Percentiles rank a stretch among this genome's conserved stretches.
These are phyloP conservation scores for Salmo trutta DNA, from an alignment of 2,797 vertebrate species.

Conservation along the genomic window DNA sequence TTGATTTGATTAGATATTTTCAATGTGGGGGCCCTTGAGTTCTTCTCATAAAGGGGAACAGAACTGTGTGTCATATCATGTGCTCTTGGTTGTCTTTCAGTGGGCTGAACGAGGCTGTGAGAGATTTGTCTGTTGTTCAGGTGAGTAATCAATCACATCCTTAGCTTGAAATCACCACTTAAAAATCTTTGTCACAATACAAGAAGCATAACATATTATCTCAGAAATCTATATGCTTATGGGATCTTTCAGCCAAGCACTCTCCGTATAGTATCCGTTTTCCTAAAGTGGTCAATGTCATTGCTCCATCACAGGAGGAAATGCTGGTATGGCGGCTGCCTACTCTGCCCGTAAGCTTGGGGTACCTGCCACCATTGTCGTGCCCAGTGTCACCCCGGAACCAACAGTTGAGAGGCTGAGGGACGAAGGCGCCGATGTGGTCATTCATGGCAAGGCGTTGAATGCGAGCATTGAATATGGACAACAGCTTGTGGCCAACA, in stretches of 20 bases:
- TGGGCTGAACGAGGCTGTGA: slow-evolving; percentile 75
- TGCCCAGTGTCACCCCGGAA: slow-evolving; percentile 76
- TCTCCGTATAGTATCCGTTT: background rate
- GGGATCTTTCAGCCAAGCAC: background rate
- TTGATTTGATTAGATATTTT: too few relatives aligned
- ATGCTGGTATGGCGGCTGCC: slow-evolving; percentile 84
- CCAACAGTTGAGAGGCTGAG: slow-evolving; percentile 74
- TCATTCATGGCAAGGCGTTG: slow-evolving; percentile 83
- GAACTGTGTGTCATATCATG: background rate
- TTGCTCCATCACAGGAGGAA: slow-evolving; percentile 77
- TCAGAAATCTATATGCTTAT: background rate
- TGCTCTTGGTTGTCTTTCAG: slow-evolving; percentile 54
- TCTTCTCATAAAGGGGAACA: background rate
- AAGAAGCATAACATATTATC: background rate
- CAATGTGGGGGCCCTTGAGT: background rate
- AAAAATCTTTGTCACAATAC: too few relatives aligned
- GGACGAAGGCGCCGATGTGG: slow-evolving; percentile 79
- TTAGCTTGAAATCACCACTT: too few relatives aligned
- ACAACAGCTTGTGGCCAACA: slow-evolving; percentile 71
- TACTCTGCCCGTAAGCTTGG: slow-evolving; percentile 80
- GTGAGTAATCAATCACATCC: slow-evolving; percentile 63
- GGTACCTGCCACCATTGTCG: slow-evolving; percentile 83
- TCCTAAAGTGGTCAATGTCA: background rate
- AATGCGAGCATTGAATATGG: slow-evolving; percentile 85
- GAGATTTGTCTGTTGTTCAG: slow-evolving; percentile 89